phyloP scores from a whole-genome alignment of 23 tunicate genomes.

The Aplidium turbinatum region DNA sequence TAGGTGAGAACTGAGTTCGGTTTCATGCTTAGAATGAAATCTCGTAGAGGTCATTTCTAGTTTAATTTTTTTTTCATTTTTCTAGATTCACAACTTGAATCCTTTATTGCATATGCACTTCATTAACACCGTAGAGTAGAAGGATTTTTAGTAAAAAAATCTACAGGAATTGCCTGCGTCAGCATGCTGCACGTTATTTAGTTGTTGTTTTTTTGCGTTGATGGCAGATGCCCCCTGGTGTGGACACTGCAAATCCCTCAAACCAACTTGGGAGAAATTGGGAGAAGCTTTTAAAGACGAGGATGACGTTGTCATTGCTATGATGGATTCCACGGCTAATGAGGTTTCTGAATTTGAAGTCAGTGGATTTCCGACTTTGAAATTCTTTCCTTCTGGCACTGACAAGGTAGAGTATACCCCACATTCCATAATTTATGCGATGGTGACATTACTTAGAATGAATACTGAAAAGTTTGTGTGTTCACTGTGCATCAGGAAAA shows the following conservation, averaged over 20 bases:
- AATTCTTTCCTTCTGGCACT: constrained; percentile 79
- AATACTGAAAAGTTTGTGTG: background rate
- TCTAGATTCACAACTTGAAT: no score
- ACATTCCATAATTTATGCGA: constrained; percentile 5
- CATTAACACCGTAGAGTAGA: background rate
- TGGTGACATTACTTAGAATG: background rate
- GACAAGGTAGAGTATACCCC: no score
- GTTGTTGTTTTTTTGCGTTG: constrained; percentile 10
- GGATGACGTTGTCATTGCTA: constrained; percentile 86
- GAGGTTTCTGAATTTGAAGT: constrained; percentile 82
- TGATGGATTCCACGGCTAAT: constrained; percentile 95
- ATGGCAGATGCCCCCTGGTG: constrained; percentile 99
- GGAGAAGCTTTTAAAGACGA: constrained; percentile 70
- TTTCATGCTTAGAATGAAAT: no score
- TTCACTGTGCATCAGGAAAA: background rate
- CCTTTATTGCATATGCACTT: no score
- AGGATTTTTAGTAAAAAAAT: background rate
- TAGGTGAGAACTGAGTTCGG: no score
- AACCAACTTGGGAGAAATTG: constrained; percentile 90
- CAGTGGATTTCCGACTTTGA: constrained; percentile 94
- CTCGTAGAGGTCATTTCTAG: no score
- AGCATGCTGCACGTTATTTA: no score
- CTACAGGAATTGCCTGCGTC: background rate
- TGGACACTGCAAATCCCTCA: constrained; percentile 95
- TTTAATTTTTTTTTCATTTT: no score